Base-by-base conservation (phyloP, 2,113 vertebrate species). In the Willisornis vidua region DNA sequence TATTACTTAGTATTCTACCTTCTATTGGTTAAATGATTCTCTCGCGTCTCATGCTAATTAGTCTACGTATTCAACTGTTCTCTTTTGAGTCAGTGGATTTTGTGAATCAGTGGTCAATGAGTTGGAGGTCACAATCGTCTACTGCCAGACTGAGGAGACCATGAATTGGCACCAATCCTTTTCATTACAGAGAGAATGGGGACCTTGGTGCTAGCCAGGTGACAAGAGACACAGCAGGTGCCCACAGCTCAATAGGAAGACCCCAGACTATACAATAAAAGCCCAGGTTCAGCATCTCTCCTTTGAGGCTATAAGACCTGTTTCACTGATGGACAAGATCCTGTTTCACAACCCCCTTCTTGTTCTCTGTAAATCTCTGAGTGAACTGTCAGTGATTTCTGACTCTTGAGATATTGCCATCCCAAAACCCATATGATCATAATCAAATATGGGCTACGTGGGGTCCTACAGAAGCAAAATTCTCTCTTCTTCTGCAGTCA, bases 381-480 rank as follows among this genome's bases (percentile, higher is more conserved):
- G 59, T 19, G 31, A 67, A 13, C 29, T 59, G 18, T 68, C 33
- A 31, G 68, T n/a, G 25, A 2, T 75, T 68, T 61, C 24, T 68
- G 33, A 12, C 39, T 7, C 31, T 54, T 29, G 48, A 15, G 14
- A 15, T 48, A 14, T 28, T 2, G 0, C 2, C 10, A 25, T n/a
- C 0, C 0, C 19, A 29, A 13, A 61, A 87, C 57, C 6, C 20
- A 6, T 22, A 12, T 3, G n/a, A 10, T 39, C 51, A 33, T 2
- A 19, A 29, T 46, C 29, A 49, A 39, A 49, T 4, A 35, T 1
- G 4, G 1, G 6, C 66, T 70, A 35, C 29, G 10, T 19, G 15
- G 16, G 10, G 15, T 73, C 9, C 10, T 72, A 51, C 13, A 65
- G 39, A 81, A 78, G 23, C 6, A 22, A 66, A 26, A 7, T 4